Evolutionary conservation across 2,113 vertebrate species (phyloP).

Genomic region (Grammomys surdaster): DNA sequence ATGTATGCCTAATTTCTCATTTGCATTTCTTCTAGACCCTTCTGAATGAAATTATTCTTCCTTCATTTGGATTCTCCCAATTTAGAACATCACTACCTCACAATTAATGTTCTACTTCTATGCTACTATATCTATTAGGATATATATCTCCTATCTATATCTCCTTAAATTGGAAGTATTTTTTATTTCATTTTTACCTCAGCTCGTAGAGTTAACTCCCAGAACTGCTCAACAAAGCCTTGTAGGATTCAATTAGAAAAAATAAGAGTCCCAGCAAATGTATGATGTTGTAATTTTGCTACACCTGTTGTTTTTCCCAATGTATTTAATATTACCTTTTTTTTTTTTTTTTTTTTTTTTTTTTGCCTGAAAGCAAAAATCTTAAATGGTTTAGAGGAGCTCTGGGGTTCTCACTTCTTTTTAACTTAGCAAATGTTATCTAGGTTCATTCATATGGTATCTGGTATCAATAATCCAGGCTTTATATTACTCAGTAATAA

Average conservation of each 20-base stretch:
- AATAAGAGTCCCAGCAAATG: background rate
- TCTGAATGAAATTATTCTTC: background rate
- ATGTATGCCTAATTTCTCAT: background rate
- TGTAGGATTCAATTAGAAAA: slow-evolving; percentile 30
- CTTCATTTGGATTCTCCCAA: background rate
- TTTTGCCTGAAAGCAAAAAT: background rate
- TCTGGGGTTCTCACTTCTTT: background rate
- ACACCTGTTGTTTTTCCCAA: slow-evolving; percentile 21
- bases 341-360: no score
- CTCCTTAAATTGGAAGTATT: background rate
- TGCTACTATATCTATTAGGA: background rate
- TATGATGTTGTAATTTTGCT: background rate
- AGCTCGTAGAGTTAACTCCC: background rate
- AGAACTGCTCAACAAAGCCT: background rate
- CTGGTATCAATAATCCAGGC: background rate
- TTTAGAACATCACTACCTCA: background rate
- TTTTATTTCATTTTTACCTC: slow-evolving; percentile 18
- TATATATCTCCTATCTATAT: no score
- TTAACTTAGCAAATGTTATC: background rate
- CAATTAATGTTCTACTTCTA: background rate
- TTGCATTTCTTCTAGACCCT: background rate
- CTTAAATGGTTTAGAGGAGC: background rate
- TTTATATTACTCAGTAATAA: slow-evolving; percentile 22
- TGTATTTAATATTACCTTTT: background rate
- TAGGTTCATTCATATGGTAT: background rate